Base-by-base conservation (phyloP, 2,797 vertebrate species). In the Hippoglossus hippoglossus region DNA sequence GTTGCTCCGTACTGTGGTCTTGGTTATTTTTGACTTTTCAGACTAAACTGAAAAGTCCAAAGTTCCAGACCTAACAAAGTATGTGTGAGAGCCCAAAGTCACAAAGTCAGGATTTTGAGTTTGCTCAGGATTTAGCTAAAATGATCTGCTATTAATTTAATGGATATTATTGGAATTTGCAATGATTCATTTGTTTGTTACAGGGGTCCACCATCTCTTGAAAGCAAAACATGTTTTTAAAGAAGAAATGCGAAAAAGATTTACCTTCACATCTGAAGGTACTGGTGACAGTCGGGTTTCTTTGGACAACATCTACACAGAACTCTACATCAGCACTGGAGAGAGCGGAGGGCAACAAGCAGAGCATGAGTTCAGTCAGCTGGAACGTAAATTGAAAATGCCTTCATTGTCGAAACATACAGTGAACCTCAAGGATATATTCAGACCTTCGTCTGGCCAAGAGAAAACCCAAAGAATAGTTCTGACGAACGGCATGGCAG, bases 401-500 rank as follows among this genome's bases (percentile, higher is more conserved):
- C 0, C 3, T 39, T 12, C 12, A 39, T 12, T 13, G 36, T 12
- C 11, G 4, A 39, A 39, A 39, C 3, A 39, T 39, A 2, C 63
- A 0, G 8, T 87, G 3, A 22, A 54, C 0, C 51, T 77, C 26
- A 54, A 4, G 10, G 13, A 78, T 13, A 71, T 87, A 56, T 80
- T 89, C 44, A 74, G 26, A 64, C 1, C 2, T 12, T 0, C 21
- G 18, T 1, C 15, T 0, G 26, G 1, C 4, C 2, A 36, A 49
- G 1, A 54, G 8, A 79, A 53, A 52, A 3, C 7, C 19, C 0
- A 16, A 3, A 87, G 82, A 65, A 60, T 18, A 0, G 69, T 89
- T 12, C 19, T 92, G 41, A 92, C 39, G 0, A 87, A 78, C 44
- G 89, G 91, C 0, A 25, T 83, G 0, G 88, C 89, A 5, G 91